These are phyloP conservation scores for Cyclophora punctaria DNA, from an alignment of 2,888 invertebrate genomes.

Conservation along the genomic window DNA sequence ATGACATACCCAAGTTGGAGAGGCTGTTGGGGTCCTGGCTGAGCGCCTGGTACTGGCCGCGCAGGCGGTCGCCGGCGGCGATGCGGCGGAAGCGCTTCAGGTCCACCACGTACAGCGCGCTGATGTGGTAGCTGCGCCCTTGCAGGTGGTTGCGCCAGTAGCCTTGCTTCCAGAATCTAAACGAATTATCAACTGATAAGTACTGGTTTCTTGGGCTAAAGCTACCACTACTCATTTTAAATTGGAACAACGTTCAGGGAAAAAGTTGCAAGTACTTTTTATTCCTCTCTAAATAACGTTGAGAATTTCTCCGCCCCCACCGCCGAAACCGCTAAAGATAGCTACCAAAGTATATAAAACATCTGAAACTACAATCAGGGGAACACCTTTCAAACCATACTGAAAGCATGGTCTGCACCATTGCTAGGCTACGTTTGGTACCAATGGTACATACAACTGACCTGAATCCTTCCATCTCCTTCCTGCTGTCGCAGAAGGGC, in stretches of 20 bases:
- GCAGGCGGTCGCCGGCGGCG: conserved; percentile 96
- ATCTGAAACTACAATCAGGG: no score
- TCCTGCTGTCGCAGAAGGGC: conserved; percentile 98
- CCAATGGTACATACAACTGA: conserved; percentile 18
- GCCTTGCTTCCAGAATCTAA: conserved; percentile 98
- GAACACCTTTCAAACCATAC: no score
- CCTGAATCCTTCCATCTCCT: conserved; percentile 99
- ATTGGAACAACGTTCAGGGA: no score
- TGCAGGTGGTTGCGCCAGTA: conserved; percentile 98
- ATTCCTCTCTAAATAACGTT: no score
- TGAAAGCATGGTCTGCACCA: no score
- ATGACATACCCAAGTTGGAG: conserved; percentile 86
- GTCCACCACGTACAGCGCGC: conserved; percentile 98
- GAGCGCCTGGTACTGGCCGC: conserved; percentile 99
- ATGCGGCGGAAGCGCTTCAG: conserved; percentile 96
- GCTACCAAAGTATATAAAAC: no score
- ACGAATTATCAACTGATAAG: not conserved
- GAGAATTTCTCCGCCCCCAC: no score
- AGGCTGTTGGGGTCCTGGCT: conserved; percentile 99
- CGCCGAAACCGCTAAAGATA: no score
- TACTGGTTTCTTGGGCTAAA: no score
- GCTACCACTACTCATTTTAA: no score
- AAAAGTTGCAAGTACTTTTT: no score
- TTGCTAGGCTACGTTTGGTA: not conserved
- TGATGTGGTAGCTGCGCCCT: conserved; percentile 94